Evolutionary conservation across 1,140 invertebrate species (phyloP).

Genomic region (Drosophila mauritiana): DNA sequence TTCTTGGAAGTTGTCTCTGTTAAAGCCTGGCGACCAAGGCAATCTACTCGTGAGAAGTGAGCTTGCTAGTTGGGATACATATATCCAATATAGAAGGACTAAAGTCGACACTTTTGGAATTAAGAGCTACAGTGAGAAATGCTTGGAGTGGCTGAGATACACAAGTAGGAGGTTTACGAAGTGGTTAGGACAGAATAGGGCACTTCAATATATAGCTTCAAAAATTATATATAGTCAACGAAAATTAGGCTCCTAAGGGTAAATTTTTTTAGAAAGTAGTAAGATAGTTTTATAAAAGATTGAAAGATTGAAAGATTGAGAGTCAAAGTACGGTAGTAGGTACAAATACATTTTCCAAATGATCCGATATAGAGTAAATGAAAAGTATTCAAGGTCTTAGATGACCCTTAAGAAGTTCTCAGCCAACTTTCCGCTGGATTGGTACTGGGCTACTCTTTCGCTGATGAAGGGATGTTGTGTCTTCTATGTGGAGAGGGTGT

Average conservation of each 20-base stretch:
- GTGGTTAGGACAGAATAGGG: too few relatives aligned
- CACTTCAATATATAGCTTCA: too few relatives aligned
- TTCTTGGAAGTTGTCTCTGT: conserved; percentile 62
- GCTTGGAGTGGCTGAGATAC: conserved; percentile 18
- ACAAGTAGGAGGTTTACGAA: background rate
- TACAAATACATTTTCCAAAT: background rate
- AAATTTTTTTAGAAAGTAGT: too few relatives aligned
- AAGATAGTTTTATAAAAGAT: background rate
- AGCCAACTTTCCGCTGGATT: conserved; percentile 17
- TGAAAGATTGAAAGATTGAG: background rate
- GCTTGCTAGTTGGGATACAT: conserved; percentile 47
- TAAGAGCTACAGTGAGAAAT: conserved; percentile 19
- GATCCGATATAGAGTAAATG: background rate
- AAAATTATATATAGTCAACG: background rate
- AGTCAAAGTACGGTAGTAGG: background rate
- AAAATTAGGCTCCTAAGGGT: background rate
- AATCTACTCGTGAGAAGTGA: conserved; percentile 50
- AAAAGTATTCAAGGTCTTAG: too few relatives aligned
- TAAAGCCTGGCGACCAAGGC: conserved; percentile 50
- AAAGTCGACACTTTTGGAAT: conserved; percentile 18
- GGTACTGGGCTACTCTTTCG: background rate
- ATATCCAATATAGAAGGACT: conserved; percentile 33
- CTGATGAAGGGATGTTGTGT: conserved; percentile 17
- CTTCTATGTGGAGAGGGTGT: conserved; percentile 26
- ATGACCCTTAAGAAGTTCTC: conserved; percentile 2